Percentiles rank a stretch among this genome's conserved stretches.
These are phyloP conservation scores for Trematocara marginatum DNA, from an alignment of 2,113 vertebrate genomes.

Conservation along the genomic window DNA sequence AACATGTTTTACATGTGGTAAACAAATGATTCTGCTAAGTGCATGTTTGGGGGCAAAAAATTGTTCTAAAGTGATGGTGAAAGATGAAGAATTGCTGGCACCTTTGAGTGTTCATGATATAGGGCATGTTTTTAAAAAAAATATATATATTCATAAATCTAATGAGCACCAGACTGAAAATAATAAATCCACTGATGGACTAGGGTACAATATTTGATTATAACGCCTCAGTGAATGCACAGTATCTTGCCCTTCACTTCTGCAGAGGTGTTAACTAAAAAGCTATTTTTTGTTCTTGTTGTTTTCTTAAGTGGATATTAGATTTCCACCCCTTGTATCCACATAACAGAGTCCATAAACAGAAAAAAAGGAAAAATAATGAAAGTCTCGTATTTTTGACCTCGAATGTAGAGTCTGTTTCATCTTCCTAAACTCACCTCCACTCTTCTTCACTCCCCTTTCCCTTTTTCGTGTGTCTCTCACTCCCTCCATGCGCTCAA, in stretches of 20 bases:
- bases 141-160: neutral
- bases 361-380: neutral
- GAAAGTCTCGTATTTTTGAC: constrained; percentile 17
- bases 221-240: constrained; percentile 12
- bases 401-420: constrained; percentile 49
- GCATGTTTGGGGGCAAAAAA: neutral
- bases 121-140: neutral
- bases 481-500: constrained; percentile 39
- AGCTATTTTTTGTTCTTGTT: neutral
- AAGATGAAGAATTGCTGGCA: neutral
- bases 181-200: neutral
- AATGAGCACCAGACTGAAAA: neutral
- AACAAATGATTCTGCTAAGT: neutral
- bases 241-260: neutral
- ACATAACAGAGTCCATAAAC: neutral
- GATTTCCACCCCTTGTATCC: neutral
- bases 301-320: neutral
- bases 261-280: neutral
- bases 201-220: constrained; percentile 3
- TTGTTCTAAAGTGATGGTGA: neutral
- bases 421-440: constrained; percentile 54
- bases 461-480: constrained; percentile 25
- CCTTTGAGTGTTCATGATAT: neutral
- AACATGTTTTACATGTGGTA: neutral
- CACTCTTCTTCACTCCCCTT: constrained; percentile 8